Evolutionary conservation across 2,797 vertebrate genomes (phyloP).

Genomic region (Scyliorhinus canicula): DNA sequence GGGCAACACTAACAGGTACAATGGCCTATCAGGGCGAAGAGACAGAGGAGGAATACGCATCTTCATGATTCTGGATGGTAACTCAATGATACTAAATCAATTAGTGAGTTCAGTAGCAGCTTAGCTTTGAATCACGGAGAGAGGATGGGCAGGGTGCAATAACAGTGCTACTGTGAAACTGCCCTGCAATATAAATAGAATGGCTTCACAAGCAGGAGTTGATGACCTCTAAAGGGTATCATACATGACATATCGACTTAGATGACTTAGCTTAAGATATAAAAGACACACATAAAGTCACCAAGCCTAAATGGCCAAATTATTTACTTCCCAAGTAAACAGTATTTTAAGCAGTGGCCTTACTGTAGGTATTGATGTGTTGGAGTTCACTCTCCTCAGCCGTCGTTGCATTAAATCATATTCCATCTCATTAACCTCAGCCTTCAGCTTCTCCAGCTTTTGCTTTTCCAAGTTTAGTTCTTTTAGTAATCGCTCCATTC

Average conservation of each 20-base stretch:
- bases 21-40: too few relatives aligned
- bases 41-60: not conserved
- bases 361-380: conserved; percentile 84
- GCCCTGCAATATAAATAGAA: not conserved
- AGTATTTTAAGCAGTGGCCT: conserved; percentile 47
- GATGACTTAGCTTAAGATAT: not conserved
- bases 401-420: conserved; percentile 91
- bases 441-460: conserved; percentile 83
- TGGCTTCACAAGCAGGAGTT: not conserved
- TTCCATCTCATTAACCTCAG: conserved; percentile 93
- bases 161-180: not conserved
- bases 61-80: not conserved
- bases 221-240: not conserved
- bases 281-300: not conserved
- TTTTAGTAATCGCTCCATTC: conserved; percentile 95
- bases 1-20: not conserved
- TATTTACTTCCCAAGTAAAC: not conserved
- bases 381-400: conserved; percentile 87
- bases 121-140: not conserved
- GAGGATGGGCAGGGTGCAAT: not conserved
- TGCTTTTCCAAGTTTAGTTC: conserved; percentile 82
- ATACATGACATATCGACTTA: not conserved
- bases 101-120: not conserved
- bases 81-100: not conserved
- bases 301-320: not conserved